These are phyloP conservation scores for Caretta caretta DNA, from an alignment of 2,113 vertebrate genomes.

Conservation along the genomic window DNA sequence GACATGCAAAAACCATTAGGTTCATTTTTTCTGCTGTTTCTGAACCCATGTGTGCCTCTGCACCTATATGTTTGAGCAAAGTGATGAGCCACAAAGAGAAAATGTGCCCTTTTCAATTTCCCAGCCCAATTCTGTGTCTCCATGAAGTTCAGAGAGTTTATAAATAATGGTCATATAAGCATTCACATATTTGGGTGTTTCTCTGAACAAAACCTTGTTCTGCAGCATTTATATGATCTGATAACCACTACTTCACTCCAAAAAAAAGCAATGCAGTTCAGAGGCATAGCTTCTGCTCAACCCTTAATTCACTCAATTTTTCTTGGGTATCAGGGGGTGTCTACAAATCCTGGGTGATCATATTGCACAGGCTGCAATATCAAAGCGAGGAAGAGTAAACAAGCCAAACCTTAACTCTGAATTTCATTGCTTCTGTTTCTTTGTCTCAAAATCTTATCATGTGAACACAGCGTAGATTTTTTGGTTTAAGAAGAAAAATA, in stretches of 20 bases:
- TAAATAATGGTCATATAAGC: conserved; percentile 6
- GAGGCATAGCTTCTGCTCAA: not conserved
- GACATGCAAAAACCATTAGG: conserved; percentile 16
- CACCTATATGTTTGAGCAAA: not conserved
- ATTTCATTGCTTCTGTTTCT: not conserved
- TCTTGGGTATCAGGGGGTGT: accelerated
- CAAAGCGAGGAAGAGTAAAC: not conserved
- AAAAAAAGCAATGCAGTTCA: not conserved
- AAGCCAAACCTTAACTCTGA: not conserved
- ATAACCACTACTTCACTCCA: not conserved
- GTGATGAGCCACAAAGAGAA: conserved; percentile 59
- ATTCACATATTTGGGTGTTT: conserved; percentile 25
- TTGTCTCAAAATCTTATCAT: conserved; percentile 41
- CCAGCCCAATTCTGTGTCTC: not conserved
- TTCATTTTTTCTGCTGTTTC: not conserved
- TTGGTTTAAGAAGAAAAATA: conserved; percentile 71
- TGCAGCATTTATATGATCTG: not conserved
- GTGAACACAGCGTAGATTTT: conserved; percentile 43
- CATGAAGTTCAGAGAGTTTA: not conserved
- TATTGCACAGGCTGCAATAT: not conserved
- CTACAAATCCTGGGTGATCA: not conserved
- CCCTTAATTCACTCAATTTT: accelerated
- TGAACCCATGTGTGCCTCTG: not conserved
- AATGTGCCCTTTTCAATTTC: not conserved
- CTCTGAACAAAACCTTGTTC: not conserved